phyloP scores from a whole-genome alignment of 2,113 vertebrate genomes.

The Hydrochoerus hydrochaeris region DNA sequence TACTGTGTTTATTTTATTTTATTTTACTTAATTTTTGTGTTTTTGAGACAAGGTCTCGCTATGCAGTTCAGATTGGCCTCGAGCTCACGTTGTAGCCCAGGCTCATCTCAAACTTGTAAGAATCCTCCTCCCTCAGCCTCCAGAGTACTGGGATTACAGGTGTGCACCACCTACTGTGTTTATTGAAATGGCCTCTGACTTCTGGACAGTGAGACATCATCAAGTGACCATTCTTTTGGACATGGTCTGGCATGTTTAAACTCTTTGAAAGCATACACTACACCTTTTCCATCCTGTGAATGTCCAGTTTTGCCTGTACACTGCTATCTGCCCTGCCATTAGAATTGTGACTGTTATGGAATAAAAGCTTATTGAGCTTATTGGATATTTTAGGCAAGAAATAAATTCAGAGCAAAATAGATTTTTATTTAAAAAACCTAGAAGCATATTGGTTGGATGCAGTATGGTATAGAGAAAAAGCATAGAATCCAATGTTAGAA shows the following conservation, averaged over 20 bases:
- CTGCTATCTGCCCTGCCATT: background rate
- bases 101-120: no score
- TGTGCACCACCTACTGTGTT: background rate
- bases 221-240: background rate
- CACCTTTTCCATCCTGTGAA: background rate
- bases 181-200: background rate
- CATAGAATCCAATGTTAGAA: background rate
- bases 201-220: background rate
- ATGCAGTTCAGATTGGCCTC: no score
- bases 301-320: background rate
- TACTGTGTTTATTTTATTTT: background rate
- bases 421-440: constrained; percentile 11
- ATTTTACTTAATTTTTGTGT: no score
- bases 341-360: background rate
- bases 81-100: no score
- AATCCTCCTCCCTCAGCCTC: no score
- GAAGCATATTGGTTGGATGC: background rate
- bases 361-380: background rate
- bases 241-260: background rate
- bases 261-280: background rate
- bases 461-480: background rate
- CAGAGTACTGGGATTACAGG: no score
- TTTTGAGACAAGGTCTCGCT: no score
- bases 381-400: background rate
- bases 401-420: background rate